Conservation (phyloP, 2,797 vertebrate genomes). For the Erpetoichthys calabaricus region DNA sequence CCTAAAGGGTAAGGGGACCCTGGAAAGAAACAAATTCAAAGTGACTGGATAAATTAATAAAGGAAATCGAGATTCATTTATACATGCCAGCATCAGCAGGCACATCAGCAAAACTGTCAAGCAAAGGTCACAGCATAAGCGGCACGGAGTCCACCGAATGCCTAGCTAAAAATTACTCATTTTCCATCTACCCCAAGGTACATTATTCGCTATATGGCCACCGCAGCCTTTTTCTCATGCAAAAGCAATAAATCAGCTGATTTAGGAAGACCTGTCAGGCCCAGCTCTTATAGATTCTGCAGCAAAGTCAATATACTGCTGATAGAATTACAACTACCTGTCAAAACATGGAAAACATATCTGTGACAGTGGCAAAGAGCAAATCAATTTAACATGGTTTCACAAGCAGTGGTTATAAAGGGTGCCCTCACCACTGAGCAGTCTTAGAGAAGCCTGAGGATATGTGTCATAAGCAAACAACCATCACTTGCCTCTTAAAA, state of each 20-base stretch:
- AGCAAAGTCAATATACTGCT: conserved; percentile 51
- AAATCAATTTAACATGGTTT: conserved; percentile 54
- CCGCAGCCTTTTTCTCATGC: conserved; percentile 32
- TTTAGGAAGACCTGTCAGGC: conserved; percentile 52
- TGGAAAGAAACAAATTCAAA: conserved; percentile 41
- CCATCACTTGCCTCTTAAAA: neutral
- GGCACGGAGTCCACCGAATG: conserved; percentile 23
- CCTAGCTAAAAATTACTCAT: conserved; percentile 46
- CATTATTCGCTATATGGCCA: conserved; percentile 29
- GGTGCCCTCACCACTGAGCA: neutral
- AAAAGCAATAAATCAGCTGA: conserved; percentile 63
- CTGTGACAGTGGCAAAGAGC: conserved; percentile 51
- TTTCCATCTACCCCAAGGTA: conserved; percentile 40
- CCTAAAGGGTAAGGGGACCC: conserved; percentile 19
- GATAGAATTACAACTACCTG: conserved; percentile 66
- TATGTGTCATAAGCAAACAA: no score
- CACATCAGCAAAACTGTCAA: conserved; percentile 51
- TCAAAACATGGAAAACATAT: conserved; percentile 61
- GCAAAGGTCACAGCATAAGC: conserved; percentile 53
- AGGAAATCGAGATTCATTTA: conserved; percentile 68
- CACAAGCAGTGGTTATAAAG: conserved; percentile 24
- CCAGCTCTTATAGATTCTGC: conserved; percentile 47
- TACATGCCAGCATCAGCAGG: conserved; percentile 45
- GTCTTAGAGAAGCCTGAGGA: neutral
- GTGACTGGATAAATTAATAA: conserved; percentile 65